Percentiles rank a stretch among this genome's conserved stretches.
phyloP scores from a whole-genome alignment of 2,113 vertebrate genomes.

The Centropus unirufus region DNA sequence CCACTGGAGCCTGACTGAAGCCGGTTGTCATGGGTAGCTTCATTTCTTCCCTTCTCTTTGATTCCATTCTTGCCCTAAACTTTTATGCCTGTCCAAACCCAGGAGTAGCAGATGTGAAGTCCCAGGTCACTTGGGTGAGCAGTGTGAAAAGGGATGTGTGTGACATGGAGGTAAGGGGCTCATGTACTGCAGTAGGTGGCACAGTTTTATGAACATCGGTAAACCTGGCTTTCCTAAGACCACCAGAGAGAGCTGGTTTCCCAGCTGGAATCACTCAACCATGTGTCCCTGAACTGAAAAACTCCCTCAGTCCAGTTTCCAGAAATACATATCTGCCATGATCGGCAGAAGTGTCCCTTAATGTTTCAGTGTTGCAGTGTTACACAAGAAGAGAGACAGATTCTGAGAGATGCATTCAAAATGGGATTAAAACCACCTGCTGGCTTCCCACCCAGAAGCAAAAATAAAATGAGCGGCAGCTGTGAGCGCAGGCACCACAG shows the following conservation, averaged over 20 bases:
- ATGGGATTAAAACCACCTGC: conserved; percentile 41
- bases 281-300: conserved; percentile 2
- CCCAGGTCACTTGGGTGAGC: neutral
- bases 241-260: conserved; percentile 6
- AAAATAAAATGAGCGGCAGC: neutral
- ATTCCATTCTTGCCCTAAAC: neutral
- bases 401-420: neutral
- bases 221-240: neutral
- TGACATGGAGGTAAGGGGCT: neutral
- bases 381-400: conserved; percentile 24
- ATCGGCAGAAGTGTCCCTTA: conserved; percentile 38
- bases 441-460: conserved; percentile 46
- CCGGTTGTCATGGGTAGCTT: neutral
- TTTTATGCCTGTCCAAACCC: neutral
- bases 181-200: neutral
- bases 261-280: conserved; percentile 51
- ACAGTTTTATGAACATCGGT: conserved; percentile 10
- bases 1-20: neutral
- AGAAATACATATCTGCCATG: conserved; percentile 18
- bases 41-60: neutral
- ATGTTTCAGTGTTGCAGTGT: neutral
- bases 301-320: neutral
- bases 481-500: neutral
- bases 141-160: neutral
- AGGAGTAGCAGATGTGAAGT: neutral